Evolutionary conservation across 2,888 invertebrate species (phyloP), one percentile per base, ranked within the genome.

Genomic region (Neoaliturus tenellus): DNA sequence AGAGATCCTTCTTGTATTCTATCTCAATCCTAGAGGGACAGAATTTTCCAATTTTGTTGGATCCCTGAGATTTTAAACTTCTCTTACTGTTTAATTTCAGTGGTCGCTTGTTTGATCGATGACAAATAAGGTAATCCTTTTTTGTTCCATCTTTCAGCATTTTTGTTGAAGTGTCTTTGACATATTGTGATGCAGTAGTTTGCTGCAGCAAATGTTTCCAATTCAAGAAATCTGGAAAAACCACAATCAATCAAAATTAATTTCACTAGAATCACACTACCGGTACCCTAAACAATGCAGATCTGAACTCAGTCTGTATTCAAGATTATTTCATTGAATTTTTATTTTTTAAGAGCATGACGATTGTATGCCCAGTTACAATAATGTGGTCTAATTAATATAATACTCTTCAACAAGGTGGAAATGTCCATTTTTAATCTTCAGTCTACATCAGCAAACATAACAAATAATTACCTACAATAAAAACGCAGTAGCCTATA

Each of bases 11-110:
- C 25, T 78, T 78, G 78, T 48, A 78, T 12, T 23, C 23, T n/a
- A 78, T 51, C 48, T 78, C 78, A 41, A 78, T 78, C 48, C 78
- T 44, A 48, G 78, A 78, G 41, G 78, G 78, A 25, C 78, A 78
- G 28, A 10, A 78, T 51, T 51, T 78, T 23, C 23, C 25, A 28
- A 51, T 48, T 17, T 78, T 78, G 31, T 78, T 78, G n/a, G 31
- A 78, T 23, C 78, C 78, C 51, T 48, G 78, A 10, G 78, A 78
- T 48, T 78, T 48, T 20, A 78, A 17, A 14, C 48, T 51, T 41
- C 78, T 39, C 25, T 78, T 41, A 3, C 78, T 39, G 48, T 20
- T 28, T 78, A 41, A 48, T 44, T 39, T 4, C 41, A 51, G 48
- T 25, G 28, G 25, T 48, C 48, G 20, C 41, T 51, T 78, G 39